A percentile compares a stretch with the other conserved stretches of the same genome.
Conservation (phyloP, 2,113 vertebrate genomes). For the Rhinogobius similis region DNA sequence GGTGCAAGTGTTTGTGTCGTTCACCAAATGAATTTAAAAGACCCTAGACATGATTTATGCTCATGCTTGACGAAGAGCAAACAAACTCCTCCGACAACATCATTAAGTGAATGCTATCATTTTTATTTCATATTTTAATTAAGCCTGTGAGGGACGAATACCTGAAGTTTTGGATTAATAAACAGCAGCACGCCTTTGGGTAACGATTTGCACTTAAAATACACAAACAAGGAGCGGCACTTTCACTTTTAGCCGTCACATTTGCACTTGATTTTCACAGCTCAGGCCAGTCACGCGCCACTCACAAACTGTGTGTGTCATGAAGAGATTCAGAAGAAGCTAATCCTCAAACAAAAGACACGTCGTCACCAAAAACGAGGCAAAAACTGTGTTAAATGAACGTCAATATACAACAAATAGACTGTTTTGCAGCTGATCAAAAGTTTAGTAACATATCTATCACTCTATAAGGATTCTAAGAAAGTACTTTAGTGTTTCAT, state of each 20-base stretch:
- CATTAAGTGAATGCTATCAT: neutral
- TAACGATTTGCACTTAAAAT: neutral
- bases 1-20: neutral
- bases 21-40: neutral
- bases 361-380: neutral
- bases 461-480: too few species aligned
- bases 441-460: too few species aligned
- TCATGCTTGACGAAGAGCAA: neutral
- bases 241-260: neutral
- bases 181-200: neutral
- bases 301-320: neutral
- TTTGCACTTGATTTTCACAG: constrained; percentile 5
- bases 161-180: neutral
- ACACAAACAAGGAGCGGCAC: neutral
- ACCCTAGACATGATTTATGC: constrained; percentile 3
- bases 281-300: neutral
- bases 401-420: too few species aligned
- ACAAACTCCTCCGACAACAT: neutral
- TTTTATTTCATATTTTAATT: constrained; percentile 1
- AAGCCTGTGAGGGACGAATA: neutral
- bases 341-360: neutral
- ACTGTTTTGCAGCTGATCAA: too few species aligned
- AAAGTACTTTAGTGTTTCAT: too few species aligned
- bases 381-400: neutral
- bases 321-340: neutral